Percentiles rank a stretch among this genome's conserved stretches.
These are phyloP conservation scores for Siphlonurus alternatus DNA, from an alignment of 2,888 invertebrate genomes.

Conservation along the genomic window DNA sequence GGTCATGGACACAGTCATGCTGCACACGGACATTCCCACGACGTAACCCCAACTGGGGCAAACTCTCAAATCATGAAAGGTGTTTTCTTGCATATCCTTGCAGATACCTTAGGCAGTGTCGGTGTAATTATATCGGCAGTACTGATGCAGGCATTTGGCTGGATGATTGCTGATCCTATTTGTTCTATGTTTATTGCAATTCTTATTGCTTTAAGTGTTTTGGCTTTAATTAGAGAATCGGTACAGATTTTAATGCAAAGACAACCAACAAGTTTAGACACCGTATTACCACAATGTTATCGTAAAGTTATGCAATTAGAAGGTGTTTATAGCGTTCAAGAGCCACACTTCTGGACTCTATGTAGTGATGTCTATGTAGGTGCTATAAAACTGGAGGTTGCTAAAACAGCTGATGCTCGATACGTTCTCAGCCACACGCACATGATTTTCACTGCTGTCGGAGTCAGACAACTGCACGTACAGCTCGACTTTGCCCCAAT, in stretches of 20 bases:
- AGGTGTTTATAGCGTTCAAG: conserved; percentile 90
- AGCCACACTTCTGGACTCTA: conserved; percentile 96
- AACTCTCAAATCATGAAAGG: conserved; percentile 89
- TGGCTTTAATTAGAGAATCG: conserved; percentile 72
- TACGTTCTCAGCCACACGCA: conserved; percentile 87
- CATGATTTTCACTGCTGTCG: conserved; percentile 84
- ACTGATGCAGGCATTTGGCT: conserved; percentile 87
- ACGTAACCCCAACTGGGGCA: conserved; percentile 33
- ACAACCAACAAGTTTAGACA: conserved; percentile 68
- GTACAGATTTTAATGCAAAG: conserved; percentile 80
- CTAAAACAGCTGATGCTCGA: conserved; percentile 76
- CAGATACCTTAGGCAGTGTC: conserved; percentile 91
- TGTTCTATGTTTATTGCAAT: conserved; percentile 94
- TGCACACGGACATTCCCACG: conserved; percentile 22
- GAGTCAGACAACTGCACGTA: conserved; percentile 79
- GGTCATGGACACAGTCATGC: conserved; percentile 30
- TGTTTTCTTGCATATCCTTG: conserved; percentile 89
- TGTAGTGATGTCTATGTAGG: conserved; percentile 90
- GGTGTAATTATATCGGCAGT: conserved; percentile 92
- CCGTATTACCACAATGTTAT: conserved; percentile 70
- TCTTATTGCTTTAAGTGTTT: conserved; percentile 74
- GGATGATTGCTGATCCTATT: conserved; percentile 98
- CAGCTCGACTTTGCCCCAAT: conserved; percentile 82
- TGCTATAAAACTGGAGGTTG: conserved; percentile 88
- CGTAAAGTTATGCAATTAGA: conserved; percentile 75